Evolutionary conservation across 2,113 vertebrate species (phyloP), one percentile per base, ranked within the genome.

Genomic region (Galbula dea): DNA sequence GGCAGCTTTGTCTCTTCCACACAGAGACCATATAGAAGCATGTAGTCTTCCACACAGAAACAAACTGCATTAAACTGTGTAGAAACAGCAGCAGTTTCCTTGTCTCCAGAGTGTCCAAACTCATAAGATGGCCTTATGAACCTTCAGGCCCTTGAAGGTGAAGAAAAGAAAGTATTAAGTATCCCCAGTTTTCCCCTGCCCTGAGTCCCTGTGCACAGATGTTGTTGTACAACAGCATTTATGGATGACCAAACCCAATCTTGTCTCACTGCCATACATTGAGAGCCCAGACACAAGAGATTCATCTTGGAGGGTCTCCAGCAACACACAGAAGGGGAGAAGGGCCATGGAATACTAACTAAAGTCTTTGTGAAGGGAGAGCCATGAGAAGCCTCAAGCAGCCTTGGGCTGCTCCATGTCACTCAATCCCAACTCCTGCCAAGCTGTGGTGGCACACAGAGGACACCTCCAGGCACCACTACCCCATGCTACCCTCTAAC

Each of bases 11-110:
- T 84, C 30, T 77, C 30, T 58, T 81, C 67, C 63, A 62, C 20
- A 46, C 4, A 62, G 27, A 84, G 8, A 55, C 20, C 9, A 6
- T 6, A 48, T 3, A 67, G 22, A 39, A 55, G 13, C 27, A 41
- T 3, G 27, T 10, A 8, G 45, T 41, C 27, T 79, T 77, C 39
- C 7, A 11, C 24, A 21, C 1, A 69, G 37, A 51, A 95, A 52
- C 3, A 6, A 68, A 63, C 17, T 43, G 48, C 29, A 89, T 66
- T 49, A 34, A 59, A 71, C 11, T 0, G 0, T 36, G 17, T 30
- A 45, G 52, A 69, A 93, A 61, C 24, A 68, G 43, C 43, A 74
- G 49, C 2, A 1, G 19, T 39, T 63, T 23, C 46, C 26, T 26
- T 36, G 36, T 7, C 54, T 73, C 61, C 65, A 78, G 22, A 36